Percentiles rank a stretch among this genome's conserved stretches.
Conservation (phyloP, 1,140 invertebrate species). For the Ceratina japonica region DNA sequence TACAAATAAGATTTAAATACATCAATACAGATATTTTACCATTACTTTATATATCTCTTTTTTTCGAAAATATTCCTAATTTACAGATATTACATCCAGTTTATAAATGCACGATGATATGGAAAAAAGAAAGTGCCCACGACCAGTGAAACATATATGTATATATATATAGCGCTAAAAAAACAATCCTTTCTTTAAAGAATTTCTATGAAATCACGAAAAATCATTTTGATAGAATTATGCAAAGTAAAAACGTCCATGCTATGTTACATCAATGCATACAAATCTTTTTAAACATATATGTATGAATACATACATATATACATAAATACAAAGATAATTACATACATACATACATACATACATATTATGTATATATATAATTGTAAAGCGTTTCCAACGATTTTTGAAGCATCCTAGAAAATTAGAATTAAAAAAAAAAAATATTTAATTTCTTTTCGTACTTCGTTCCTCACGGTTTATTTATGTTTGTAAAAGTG, state of each 20-base stretch:
- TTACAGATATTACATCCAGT: slow-evolving; percentile 16
- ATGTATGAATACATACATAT: slow-evolving; percentile 9
- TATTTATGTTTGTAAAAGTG: slow-evolving; percentile 23
- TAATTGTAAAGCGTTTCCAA: slow-evolving; percentile 17
- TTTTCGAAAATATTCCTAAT: slow-evolving; percentile 11
- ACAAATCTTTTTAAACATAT: slow-evolving; percentile 11
- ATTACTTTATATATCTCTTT: slow-evolving; percentile 17
- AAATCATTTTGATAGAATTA: slow-evolving; percentile 26
- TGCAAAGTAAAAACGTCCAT: slow-evolving; percentile 15
- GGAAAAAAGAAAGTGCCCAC: slow-evolving; percentile 4
- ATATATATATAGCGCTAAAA: neutral
- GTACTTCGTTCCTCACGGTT: slow-evolving; percentile 21
- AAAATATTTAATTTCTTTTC: slow-evolving; percentile 10
- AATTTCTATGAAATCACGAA: slow-evolving; percentile 21
- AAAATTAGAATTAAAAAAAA: slow-evolving; percentile 38
- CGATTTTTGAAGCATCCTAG: slow-evolving; percentile 30
- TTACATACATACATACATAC: slow-evolving; percentile 8
- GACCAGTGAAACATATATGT: neutral
- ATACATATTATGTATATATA: slow-evolving; percentile 20
- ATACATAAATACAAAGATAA: neutral
- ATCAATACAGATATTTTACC: neutral
- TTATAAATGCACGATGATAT: slow-evolving; percentile 25
- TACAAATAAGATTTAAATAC: slow-evolving; percentile 4
- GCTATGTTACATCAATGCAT: slow-evolving; percentile 29
- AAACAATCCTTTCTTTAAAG: neutral